A percentile compares a stretch with the other conserved stretches of the same genome.
Conservation (phyloP, 2,888 invertebrate genomes). For the Limnephilus lunatus region DNA sequence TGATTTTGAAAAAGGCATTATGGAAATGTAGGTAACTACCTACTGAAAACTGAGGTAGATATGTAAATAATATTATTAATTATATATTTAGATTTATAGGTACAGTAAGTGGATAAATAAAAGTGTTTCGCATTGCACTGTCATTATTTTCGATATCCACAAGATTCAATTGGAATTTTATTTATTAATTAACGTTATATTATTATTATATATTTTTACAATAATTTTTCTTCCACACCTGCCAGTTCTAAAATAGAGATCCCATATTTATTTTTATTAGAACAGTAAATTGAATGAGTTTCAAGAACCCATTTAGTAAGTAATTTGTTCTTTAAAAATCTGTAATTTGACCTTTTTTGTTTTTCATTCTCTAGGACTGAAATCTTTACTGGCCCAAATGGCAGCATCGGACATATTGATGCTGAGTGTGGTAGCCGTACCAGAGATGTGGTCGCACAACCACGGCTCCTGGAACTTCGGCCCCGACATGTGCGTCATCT, state of each 20-base stretch:
- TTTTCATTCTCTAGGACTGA: slow-evolving; percentile 74
- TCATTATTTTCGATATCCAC: neutral
- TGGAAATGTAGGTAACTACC: too few relatives aligned
- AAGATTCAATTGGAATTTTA: neutral
- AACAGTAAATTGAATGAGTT: too few relatives aligned
- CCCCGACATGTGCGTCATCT: slow-evolving; percentile 74
- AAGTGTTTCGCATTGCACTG: neutral
- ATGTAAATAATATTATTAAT: neutral
- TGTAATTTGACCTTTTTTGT: slow-evolving; percentile 7
- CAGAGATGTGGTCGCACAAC: slow-evolving; percentile 77
- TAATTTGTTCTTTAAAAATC: neutral
- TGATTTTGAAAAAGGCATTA: too few relatives aligned
- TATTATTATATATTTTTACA: neutral
- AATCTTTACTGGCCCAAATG: slow-evolving; percentile 77
- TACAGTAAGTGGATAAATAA: neutral
- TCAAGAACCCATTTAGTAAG: neutral
- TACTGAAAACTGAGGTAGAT: neutral
- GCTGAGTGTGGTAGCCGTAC: slow-evolving; percentile 73
- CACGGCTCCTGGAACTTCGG: slow-evolving; percentile 76
- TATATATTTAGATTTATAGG: neutral
- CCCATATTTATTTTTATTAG: too few relatives aligned
- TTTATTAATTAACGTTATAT: neutral
- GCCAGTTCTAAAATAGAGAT: neutral
- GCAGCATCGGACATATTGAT: slow-evolving; percentile 75
- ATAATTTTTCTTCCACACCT: neutral